Percentiles rank a stretch among this genome's conserved stretches.
Evolutionary conservation across 2,113 vertebrate genomes (phyloP).

Genomic region (Rissa tridactyla): DNA sequence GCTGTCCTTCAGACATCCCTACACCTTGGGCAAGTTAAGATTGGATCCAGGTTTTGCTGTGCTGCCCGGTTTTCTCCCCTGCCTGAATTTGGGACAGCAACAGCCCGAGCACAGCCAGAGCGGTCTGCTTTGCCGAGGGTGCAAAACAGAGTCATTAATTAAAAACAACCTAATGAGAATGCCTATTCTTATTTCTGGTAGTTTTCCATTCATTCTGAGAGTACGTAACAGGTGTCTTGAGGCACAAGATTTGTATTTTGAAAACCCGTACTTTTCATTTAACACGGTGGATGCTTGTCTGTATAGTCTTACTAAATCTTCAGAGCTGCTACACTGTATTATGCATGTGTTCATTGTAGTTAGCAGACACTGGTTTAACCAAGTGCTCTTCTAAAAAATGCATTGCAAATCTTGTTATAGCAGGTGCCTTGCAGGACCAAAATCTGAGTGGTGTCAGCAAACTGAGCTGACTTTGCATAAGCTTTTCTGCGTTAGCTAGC

Average conservation of each 20-base stretch:
- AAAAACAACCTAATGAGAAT: constrained; percentile 7
- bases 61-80: background rate
- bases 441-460: background rate
- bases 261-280: constrained; percentile 50
- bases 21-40: background rate
- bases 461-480: background rate
- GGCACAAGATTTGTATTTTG: constrained; percentile 45
- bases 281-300: constrained; percentile 26
- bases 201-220: constrained; percentile 38
- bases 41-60: background rate
- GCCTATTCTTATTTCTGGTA: constrained; percentile 17
- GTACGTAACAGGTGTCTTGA: constrained; percentile 29
- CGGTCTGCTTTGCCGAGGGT: background rate
- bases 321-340: constrained; percentile 54
- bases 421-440: background rate
- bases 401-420: background rate
- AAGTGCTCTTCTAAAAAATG: background rate
- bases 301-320: constrained; percentile 28
- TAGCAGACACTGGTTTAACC: constrained; percentile 32
- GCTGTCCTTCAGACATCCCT: background rate
- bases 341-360: constrained; percentile 18
- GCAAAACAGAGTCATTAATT: background rate
- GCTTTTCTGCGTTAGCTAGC: background rate
- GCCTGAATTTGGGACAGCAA: background rate
- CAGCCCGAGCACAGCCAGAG: background rate